Evolutionary conservation across 2,888 invertebrate genomes (phyloP).

Genomic region (Agrochola litura): DNA sequence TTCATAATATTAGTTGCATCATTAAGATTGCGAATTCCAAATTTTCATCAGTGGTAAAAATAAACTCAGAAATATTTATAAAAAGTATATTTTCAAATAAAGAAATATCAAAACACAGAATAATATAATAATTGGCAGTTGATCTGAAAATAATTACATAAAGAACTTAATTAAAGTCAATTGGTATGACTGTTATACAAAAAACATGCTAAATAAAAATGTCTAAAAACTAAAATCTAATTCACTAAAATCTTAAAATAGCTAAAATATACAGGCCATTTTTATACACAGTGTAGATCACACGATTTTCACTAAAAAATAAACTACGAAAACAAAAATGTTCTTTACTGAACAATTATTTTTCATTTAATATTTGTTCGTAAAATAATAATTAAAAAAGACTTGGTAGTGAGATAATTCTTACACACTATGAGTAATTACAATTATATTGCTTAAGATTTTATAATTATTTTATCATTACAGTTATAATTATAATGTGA

Average conservation of each 20-base stretch:
- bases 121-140: slow-evolving; percentile 82
- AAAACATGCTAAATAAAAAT: slow-evolving; percentile 70
- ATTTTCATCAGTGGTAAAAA: neutral
- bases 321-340: slow-evolving; percentile 60
- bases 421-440: slow-evolving; percentile 77
- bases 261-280: slow-evolving; percentile 86
- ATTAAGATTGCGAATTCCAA: too few species aligned
- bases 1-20: too few species aligned
- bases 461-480: slow-evolving; percentile 74
- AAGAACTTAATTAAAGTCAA: slow-evolving; percentile 75
- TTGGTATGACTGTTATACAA: slow-evolving; percentile 75
- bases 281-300: slow-evolving; percentile 79
- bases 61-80: slow-evolving; percentile 71
- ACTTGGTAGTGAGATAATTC: slow-evolving; percentile 73
- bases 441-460: slow-evolving; percentile 85
- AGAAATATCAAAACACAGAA: slow-evolving; percentile 81
- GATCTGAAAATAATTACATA: slow-evolving; percentile 77
- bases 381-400: slow-evolving; percentile 69
- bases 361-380: slow-evolving; percentile 48
- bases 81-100: slow-evolving; percentile 87
- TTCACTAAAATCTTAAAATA: slow-evolving; percentile 74
- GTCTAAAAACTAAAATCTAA: slow-evolving; percentile 66
- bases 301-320: slow-evolving; percentile 72
- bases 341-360: slow-evolving; percentile 51
- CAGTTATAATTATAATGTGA: slow-evolving; percentile 71